Percentiles rank a stretch among this genome's conserved stretches.
These are phyloP conservation scores for Zoroaster sp. DNA, from an alignment of 53 echinoderm and acorn worm species.

Conservation along the genomic window DNA sequence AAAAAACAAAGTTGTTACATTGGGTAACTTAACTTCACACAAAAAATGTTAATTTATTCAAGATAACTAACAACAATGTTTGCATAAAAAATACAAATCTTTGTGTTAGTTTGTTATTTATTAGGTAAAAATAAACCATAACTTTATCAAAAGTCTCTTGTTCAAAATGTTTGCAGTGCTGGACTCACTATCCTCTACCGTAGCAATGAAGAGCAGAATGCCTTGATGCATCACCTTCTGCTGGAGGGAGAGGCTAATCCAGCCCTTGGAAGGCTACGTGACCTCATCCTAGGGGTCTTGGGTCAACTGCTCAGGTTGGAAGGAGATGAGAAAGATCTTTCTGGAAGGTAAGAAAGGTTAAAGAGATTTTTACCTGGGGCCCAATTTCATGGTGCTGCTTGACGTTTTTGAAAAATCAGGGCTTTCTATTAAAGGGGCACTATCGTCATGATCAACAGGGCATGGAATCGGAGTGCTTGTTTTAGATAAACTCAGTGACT, in stretches of 20 bases:
- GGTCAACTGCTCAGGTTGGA: slow-evolving; percentile 70
- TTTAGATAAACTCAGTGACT: too few relatives aligned
- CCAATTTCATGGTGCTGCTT: not conserved
- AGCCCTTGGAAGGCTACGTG: slow-evolving; percentile 69
- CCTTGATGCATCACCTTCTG: slow-evolving; percentile 70
- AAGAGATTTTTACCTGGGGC: not conserved
- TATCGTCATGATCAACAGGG: too few relatives aligned
- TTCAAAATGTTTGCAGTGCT: slow-evolving; percentile 68
- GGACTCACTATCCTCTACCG: slow-evolving; percentile 74
- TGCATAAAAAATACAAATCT: not conserved
- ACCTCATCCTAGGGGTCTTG: slow-evolving; percentile 79
- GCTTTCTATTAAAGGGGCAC: too few relatives aligned
- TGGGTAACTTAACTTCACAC: too few relatives aligned
- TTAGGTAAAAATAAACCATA: too few relatives aligned
- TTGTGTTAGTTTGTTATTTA: too few relatives aligned
- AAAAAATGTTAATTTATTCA: too few relatives aligned
- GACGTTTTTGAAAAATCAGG: not conserved
- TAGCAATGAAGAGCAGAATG: slow-evolving; percentile 64
- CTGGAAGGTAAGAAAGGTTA: slow-evolving; percentile 49
- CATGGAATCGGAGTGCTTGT: too few relatives aligned
- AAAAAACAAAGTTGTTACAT: too few relatives aligned
- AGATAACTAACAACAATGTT: not conserved
- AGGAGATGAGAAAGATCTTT: slow-evolving; percentile 49
- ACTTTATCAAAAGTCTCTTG: too few relatives aligned
- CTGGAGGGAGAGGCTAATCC: slow-evolving; percentile 64